Percentiles rank a stretch among this genome's conserved stretches.
These are phyloP conservation scores for Protobothrops flavoviridis DNA, from an alignment of 2,113 vertebrate species.

Conservation along the genomic window DNA sequence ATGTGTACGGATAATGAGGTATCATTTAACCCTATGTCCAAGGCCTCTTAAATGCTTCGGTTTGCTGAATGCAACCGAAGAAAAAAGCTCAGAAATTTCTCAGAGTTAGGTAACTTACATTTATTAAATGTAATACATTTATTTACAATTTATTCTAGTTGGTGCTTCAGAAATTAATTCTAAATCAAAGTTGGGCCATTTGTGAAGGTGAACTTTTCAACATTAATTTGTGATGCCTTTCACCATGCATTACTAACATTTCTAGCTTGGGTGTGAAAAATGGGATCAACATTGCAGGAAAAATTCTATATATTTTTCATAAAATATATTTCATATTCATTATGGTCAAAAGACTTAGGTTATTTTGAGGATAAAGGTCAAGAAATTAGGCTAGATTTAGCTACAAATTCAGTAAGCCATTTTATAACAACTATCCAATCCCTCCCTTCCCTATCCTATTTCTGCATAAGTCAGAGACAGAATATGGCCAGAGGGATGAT, in stretches of 20 bases:
- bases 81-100: neutral
- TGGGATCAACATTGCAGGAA: neutral
- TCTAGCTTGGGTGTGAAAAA: neutral
- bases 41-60: neutral
- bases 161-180: neutral
- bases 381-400: neutral
- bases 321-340: neutral
- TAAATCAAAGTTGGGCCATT: neutral
- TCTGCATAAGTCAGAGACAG: neutral
- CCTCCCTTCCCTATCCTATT: neutral
- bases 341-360: neutral
- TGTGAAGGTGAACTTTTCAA: neutral
- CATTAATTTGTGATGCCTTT: neutral
- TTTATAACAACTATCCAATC: neutral
- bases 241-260: neutral
- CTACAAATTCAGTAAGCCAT: neutral
- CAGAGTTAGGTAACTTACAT: neutral
- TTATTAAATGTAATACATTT: neutral
- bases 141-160: neutral
- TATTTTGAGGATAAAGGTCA: neutral
- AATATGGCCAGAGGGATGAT: neutral
- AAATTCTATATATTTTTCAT: neutral
- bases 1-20: neutral
- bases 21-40: neutral
- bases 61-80: neutral